Conservation (phyloP, 2,888 invertebrate genomes). For the Cepaea hortensis region DNA sequence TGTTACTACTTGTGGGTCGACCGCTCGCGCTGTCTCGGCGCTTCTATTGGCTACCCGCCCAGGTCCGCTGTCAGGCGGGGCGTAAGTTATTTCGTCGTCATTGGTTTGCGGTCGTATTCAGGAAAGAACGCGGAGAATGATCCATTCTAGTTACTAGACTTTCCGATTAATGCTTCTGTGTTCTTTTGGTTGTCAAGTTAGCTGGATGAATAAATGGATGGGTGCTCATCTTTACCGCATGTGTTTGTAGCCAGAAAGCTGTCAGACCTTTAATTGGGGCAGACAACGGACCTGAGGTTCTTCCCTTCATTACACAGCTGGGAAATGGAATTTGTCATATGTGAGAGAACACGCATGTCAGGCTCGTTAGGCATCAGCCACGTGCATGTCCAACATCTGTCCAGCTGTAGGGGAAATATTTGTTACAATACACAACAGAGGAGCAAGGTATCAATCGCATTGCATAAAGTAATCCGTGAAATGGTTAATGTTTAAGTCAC, state of each 20-base stretch:
- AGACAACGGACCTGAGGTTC: not conserved
- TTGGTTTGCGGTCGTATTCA: constrained; percentile 24
- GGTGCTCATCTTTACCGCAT: constrained; percentile 36
- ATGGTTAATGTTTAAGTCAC: too few relatives aligned
- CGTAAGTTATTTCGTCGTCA: constrained; percentile 30
- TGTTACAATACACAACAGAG: too few relatives aligned
- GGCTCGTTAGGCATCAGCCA: not conserved
- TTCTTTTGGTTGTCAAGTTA: constrained; percentile 34
- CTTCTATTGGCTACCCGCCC: constrained; percentile 30
- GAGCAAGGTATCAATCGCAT: too few relatives aligned
- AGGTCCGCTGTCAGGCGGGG: constrained; percentile 38
- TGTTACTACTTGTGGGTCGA: constrained; percentile 25
- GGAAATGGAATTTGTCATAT: constrained; percentile 42
- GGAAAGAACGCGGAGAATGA: not conserved
- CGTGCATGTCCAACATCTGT: constrained; percentile 31
- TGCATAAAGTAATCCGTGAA: too few relatives aligned
- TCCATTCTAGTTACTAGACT: constrained; percentile 23
- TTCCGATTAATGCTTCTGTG: constrained; percentile 35
- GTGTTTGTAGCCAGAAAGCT: constrained; percentile 27
- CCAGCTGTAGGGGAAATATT: not conserved
- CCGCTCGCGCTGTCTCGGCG: constrained; percentile 1
- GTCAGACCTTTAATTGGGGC: constrained; percentile 33
- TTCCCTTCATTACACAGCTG: constrained; percentile 38
- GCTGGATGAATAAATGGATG: constrained; percentile 35
- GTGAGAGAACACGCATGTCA: not conserved